Conservation (phyloP, 2,113 vertebrate species). For the Ctenodactylus gundi region DNA sequence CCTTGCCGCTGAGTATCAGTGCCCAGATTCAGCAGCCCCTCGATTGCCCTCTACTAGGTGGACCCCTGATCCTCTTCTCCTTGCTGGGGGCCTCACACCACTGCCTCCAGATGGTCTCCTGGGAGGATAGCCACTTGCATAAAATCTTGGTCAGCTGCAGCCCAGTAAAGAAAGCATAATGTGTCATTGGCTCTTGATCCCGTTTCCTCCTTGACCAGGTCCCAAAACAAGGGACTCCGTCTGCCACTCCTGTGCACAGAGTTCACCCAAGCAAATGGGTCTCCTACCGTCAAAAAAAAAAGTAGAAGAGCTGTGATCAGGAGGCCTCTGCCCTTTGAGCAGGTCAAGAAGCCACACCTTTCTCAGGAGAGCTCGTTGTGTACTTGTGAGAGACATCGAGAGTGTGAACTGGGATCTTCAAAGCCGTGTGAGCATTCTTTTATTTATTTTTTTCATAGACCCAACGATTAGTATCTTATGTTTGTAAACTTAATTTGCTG, state of each 20-base stretch:
- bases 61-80: no score
- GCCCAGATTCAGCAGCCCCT: no score
- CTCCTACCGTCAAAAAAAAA: no score
- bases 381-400: neutral
- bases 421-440: rapidly evolving
- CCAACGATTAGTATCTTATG: neutral
- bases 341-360: no score
- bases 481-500: neutral
- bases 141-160: neutral
- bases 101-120: neutral
- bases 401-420: rapidly evolving
- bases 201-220: neutral
- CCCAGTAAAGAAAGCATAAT: no score
- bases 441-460: neutral
- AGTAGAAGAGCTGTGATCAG: no score
- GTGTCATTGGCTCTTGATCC: neutral
- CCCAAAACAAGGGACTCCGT: neutral
- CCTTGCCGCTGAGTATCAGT: neutral
- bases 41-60: neutral
- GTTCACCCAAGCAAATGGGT: rapidly evolving
- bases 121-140: neutral
- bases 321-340: no score
- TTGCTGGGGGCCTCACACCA: neutral
- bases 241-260: neutral
- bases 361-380: neutral